Base-by-base conservation (phyloP, 2,797 vertebrate genomes). In the Netta rufina region DNA sequence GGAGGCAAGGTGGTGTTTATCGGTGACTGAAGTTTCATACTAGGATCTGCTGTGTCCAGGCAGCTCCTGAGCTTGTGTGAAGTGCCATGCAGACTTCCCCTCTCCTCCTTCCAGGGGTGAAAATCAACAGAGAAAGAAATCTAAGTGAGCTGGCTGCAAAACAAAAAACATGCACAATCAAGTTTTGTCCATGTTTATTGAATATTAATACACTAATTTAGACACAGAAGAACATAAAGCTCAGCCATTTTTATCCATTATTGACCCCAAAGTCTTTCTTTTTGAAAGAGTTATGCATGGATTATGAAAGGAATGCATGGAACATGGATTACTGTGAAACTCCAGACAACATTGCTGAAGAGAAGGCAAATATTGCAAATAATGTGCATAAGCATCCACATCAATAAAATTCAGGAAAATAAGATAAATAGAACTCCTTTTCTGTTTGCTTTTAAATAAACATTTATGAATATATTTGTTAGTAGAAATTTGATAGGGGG, bases 71-170 rank as follows among this genome's bases (percentile, higher is more conserved):
- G 45, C 22, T 70, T 38, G 2, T 56, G 47, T 38, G 27, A 49
- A 71, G 8, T n/a, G 21, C 14, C 51, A 20, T 3, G 6, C 16
- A 74, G 75, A 15, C 25, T 57, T 83, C 28, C 56, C 16, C 20
- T 56, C 22, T 61, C 25, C 78, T 71, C 19, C 12, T 6, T 21
- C 27, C 3, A 2, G 7, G 6, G 1, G 0, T 2, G 0, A 83
- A 72, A 21, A 89, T 11, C 7, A 41, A 54, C 27, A 56, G 9
- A 83, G 33, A 51, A 27, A 51, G 25, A 51, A 27, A 51, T 8
- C 51, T 14, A 15, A 51, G 27, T 28, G 51, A 53, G 28, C 51
- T 53, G 51, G 27, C 53, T 80, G 61, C 60, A 85, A 83, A 79
- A 13, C 14, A 75, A 78, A 76, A 71, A 13, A 2, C 1, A 20